These are phyloP conservation scores for Triplophysa siluroides DNA, from an alignment of 2,113 vertebrate genomes.

Conservation along the genomic window DNA sequence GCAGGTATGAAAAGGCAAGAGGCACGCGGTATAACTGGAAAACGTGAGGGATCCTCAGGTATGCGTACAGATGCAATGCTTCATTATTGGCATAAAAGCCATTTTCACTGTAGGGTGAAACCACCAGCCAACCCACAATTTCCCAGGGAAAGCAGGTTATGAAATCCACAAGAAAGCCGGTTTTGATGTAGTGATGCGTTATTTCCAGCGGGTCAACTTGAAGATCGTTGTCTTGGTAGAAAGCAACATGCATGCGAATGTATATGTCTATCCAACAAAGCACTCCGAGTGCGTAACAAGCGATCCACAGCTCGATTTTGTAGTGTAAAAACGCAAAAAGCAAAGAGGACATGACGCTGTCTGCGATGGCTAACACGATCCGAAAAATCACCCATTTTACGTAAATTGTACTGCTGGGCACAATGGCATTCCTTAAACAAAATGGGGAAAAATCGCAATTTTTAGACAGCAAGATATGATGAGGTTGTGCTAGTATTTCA, in stretches of 20 bases:
- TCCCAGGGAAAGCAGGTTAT: constrained; percentile 53
- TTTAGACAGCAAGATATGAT: too few relatives aligned
- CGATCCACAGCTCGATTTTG: constrained; percentile 30
- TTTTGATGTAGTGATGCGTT: constrained; percentile 43
- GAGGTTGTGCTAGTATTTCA: too few relatives aligned
- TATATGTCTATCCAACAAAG: constrained; percentile 53
- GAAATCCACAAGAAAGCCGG: constrained; percentile 44
- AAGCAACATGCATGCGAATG: constrained; percentile 49
- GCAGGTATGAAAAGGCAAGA: constrained; percentile 32
- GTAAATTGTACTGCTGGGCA: constrained; percentile 37
- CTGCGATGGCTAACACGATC: constrained; percentile 2
- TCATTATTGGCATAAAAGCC: constrained; percentile 29
- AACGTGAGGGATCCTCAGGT: constrained; percentile 45
- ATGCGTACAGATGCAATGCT: constrained; percentile 45
- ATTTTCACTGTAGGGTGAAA: constrained; percentile 19
- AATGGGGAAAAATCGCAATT: not conserved
- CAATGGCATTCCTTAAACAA: constrained; percentile 42
- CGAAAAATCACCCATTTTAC: constrained; percentile 47
- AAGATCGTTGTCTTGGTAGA: constrained; percentile 43
- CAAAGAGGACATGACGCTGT: constrained; percentile 29
- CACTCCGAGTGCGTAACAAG: constrained; percentile 17
- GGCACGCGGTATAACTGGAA: constrained; percentile 50
- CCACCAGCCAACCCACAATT: constrained; percentile 17
- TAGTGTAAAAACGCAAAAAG: constrained; percentile 46
- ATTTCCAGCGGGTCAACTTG: constrained; percentile 46